These are phyloP conservation scores for Ivindomyrus marchei DNA, from an alignment of 2,113 vertebrate genomes.

Conservation along the genomic window DNA sequence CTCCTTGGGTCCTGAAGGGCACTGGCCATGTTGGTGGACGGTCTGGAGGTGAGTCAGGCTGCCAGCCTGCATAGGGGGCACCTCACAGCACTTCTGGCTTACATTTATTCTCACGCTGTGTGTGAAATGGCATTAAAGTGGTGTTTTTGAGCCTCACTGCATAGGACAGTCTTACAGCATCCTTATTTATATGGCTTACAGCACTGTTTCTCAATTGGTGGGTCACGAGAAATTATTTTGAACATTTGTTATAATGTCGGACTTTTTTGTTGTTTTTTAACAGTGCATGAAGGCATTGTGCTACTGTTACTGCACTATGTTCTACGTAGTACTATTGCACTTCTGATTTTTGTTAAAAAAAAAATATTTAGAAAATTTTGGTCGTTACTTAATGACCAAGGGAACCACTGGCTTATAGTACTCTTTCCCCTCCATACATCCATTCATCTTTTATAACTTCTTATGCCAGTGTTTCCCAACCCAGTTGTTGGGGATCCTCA, in stretches of 20 bases:
- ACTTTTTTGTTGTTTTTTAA: background rate
- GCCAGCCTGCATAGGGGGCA: background rate
- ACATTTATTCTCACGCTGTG: background rate
- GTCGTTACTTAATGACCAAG: background rate
- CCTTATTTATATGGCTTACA: background rate
- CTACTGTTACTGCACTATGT: background rate
- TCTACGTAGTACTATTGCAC: background rate
- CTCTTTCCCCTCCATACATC: background rate
- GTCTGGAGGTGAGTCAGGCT: conserved; percentile 1
- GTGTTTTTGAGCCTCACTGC: background rate
- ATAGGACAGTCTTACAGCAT: background rate
- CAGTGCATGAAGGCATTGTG: background rate
- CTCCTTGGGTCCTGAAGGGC: background rate
- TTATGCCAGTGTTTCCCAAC: background rate
- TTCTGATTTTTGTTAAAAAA: background rate
- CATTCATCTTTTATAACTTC: background rate
- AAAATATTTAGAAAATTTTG: background rate
- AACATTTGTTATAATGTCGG: background rate
- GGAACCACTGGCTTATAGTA: background rate
- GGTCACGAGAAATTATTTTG: background rate
- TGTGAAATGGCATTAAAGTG: background rate
- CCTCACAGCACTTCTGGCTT: background rate
- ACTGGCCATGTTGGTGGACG: background rate
- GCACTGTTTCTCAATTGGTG: background rate
- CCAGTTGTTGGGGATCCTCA: background rate